Evolutionary conservation across 1,140 invertebrate species (phyloP), one percentile per base, ranked within the genome.

Genomic region (Neotoxoptera formosana): DNA sequence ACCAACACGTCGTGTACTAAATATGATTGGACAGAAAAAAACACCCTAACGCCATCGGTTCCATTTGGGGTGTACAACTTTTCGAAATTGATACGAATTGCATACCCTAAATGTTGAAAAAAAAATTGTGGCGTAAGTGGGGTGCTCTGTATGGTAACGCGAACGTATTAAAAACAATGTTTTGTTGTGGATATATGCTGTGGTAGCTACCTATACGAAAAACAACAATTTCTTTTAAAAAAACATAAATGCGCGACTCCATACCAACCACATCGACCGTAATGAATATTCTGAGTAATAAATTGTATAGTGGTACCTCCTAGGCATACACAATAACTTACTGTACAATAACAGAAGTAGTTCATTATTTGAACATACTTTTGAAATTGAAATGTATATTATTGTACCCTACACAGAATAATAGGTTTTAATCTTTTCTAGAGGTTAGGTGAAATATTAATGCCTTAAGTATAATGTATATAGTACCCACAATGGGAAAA

Each of bases 101-200:
- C 41, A 41, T 41, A 41, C 2, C 1, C 41, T 41, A 41, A 41
- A 41, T 41, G n/a, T n/a, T n/a, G n/a, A n/a, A n/a, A n/a, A n/a
- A n/a, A n/a, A n/a, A n/a, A n/a, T n/a, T n/a, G n/a, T n/a, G n/a
- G n/a, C n/a, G n/a, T n/a, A n/a, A n/a, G n/a, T n/a, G n/a, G n/a
- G n/a, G n/a, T n/a, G n/a, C n/a, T n/a, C n/a, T n/a, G n/a, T n/a
- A n/a, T n/a, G n/a, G n/a, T n/a, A n/a, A n/a, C n/a, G n/a, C n/a
- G n/a, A n/a, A n/a, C n/a, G n/a, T n/a, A n/a, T n/a, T n/a, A n/a
- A 67, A 67, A 67, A 67, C 60, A 67, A 67, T 67, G 60, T 67
- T 67, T 67, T 14, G 30, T 1, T 14, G 30, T 3, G 60, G 60
- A 67, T 67, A n/a, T 67, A n/a, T 67, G n/a, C 14, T 67, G n/a